Evolutionary conservation across 2,113 vertebrate genomes (phyloP).

Genomic region (Tragulus kanchil): DNA sequence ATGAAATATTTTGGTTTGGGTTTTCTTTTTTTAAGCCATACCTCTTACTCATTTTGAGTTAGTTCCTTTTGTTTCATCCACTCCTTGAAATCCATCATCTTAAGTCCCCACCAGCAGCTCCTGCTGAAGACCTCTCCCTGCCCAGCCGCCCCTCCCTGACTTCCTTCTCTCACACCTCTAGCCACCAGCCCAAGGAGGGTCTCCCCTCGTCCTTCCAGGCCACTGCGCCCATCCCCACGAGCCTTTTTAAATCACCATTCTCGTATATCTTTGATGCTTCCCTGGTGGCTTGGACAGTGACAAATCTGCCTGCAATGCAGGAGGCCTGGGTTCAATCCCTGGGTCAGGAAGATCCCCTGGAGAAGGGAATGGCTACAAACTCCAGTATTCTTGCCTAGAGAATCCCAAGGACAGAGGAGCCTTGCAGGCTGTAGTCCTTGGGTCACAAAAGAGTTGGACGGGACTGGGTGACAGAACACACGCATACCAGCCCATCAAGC

Average conservation of each 20-base stretch:
- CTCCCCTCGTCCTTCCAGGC: not conserved
- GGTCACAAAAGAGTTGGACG: not conserved
- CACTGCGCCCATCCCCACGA: rapidly evolving
- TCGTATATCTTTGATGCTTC: not conserved
- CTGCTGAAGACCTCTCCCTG: not conserved
- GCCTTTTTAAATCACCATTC: not conserved
- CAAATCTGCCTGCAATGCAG: not conserved
- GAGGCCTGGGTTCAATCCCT: not conserved
- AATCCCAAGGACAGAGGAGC: not conserved
- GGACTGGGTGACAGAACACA: not conserved
- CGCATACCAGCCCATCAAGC: not conserved
- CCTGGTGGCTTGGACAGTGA: not conserved
- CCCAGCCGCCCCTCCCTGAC: not conserved
- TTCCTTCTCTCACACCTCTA: not conserved
- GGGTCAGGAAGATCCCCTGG: not conserved
- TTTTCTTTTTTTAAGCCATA: not conserved
- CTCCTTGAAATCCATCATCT: not conserved
- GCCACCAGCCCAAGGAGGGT: rapidly evolving
- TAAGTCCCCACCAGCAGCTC: not conserved
- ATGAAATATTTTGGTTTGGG: not conserved
- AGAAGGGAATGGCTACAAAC: not conserved
- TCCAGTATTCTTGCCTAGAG: not conserved
- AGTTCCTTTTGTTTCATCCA: not conserved
- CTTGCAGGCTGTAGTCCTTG: rapidly evolving
- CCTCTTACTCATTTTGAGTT: not conserved